phyloP scores from a whole-genome alignment of 1,140 invertebrate species.

The Conus betulinus region DNA sequence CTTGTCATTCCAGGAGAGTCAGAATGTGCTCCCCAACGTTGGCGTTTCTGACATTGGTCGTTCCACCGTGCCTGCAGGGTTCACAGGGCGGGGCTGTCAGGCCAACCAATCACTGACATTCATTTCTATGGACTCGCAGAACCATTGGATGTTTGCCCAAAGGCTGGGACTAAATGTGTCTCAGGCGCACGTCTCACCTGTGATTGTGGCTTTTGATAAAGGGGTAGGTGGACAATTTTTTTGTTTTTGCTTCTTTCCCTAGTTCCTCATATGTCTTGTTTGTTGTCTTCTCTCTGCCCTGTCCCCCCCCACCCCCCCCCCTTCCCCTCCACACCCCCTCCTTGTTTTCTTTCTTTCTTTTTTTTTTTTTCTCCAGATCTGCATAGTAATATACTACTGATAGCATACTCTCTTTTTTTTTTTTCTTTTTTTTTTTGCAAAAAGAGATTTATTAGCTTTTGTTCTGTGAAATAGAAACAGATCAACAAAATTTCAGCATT shows the following conservation, averaged over 20 bases:
- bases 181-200: slow-evolving; percentile 77
- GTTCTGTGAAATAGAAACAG: too few species aligned
- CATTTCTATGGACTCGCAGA: slow-evolving; percentile 83
- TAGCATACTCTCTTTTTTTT: too few species aligned
- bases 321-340: too few species aligned
- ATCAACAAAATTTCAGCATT: too few species aligned
- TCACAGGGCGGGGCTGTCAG: slow-evolving; percentile 77
- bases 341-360: too few species aligned
- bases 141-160: slow-evolving; percentile 84
- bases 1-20: slow-evolving; percentile 49
- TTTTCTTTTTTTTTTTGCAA: too few species aligned
- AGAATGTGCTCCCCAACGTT: slow-evolving; percentile 33
- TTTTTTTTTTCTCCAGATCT: too few species aligned
- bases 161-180: slow-evolving; percentile 79
- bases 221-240: slow-evolving; percentile 77
- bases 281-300: too few species aligned
- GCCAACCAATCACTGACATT: slow-evolving; percentile 83
- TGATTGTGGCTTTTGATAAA: slow-evolving; percentile 84
- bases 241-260: background rate
- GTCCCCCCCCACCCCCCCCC: too few species aligned
- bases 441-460: too few species aligned
- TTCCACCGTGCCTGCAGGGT: slow-evolving; percentile 46
- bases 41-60: slow-evolving; percentile 40
- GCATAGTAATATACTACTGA: too few species aligned
- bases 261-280: background rate